These are phyloP conservation scores for Gopherus evgoodei DNA, from an alignment of 2,113 vertebrate genomes.

Conservation along the genomic window DNA sequence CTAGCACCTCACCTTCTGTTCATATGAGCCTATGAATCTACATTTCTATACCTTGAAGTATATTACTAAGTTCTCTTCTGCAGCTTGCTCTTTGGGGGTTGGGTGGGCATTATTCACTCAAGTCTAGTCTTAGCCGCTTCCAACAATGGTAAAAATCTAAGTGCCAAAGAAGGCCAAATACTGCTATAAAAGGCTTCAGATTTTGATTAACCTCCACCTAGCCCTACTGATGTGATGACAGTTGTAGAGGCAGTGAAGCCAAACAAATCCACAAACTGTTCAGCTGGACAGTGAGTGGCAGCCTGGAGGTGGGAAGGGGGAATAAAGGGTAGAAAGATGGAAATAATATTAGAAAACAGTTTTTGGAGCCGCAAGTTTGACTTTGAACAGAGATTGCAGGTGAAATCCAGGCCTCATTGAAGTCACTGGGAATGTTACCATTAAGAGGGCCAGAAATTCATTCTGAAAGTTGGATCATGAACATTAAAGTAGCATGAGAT, in stretches of 20 bases:
- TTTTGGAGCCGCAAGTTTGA: neutral
- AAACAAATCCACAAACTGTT: neutral
- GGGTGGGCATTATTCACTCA: neutral
- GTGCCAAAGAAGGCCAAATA: neutral
- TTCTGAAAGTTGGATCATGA: neutral
- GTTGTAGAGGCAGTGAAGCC: neutral
- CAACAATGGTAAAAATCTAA: neutral
- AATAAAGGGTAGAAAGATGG: neutral
- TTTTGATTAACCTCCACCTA: neutral
- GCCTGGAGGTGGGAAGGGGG: neutral
- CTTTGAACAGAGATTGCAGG: fast-evolving
- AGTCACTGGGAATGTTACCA: neutral
- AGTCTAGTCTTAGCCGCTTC: neutral
- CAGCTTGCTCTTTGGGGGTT: neutral
- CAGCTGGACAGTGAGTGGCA: neutral
- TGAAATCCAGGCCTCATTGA: neutral
- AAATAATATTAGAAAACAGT: neutral
- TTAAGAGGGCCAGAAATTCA: neutral
- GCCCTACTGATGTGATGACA: neutral
- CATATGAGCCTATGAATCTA: neutral
- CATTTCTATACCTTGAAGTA: neutral
- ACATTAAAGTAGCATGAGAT: neutral
- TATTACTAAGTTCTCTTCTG: neutral
- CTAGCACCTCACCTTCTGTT: neutral
- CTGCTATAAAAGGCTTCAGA: neutral